Conservation (phyloP, 2,113 vertebrate species). For the Vulpes vulpes region DNA sequence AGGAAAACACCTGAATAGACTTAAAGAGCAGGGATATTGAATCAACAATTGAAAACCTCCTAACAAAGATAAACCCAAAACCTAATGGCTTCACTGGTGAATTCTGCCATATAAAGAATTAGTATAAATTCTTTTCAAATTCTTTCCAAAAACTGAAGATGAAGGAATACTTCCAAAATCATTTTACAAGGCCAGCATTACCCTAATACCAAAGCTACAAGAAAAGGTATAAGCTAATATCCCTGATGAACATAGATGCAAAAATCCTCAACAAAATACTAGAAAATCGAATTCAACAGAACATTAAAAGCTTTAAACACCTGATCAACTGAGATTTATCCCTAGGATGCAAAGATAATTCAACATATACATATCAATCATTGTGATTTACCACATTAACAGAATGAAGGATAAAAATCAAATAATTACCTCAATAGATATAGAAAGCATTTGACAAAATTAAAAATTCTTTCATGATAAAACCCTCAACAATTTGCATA, state of each 20-base stretch:
- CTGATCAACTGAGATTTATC: not conserved
- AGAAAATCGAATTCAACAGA: not conserved
- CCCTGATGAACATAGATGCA: not conserved
- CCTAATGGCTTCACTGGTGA: not conserved
- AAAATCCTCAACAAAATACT: not conserved
- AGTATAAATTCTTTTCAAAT: not conserved
- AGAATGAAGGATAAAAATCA: not conserved
- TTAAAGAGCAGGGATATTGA: not conserved
- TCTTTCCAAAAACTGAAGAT: not conserved
- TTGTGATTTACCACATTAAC: not conserved
- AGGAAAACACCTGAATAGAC: not conserved
- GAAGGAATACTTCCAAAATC: not conserved
- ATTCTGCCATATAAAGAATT: not conserved
- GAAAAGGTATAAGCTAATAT: not conserved
- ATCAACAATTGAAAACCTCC: not conserved
- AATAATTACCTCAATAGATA: not conserved
- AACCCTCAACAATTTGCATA: not conserved
- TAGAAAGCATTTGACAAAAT: not conserved
- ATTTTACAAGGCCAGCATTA: not conserved
- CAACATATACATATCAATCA: not conserved
- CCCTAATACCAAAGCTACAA: not conserved
- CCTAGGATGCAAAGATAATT: not conserved
- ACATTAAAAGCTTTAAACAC: not conserved
- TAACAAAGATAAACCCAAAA: not conserved
- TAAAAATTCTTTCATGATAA: not conserved